Evolutionary conservation across 2,113 vertebrate species (phyloP).

Genomic region (Percopsis transmontana): DNA sequence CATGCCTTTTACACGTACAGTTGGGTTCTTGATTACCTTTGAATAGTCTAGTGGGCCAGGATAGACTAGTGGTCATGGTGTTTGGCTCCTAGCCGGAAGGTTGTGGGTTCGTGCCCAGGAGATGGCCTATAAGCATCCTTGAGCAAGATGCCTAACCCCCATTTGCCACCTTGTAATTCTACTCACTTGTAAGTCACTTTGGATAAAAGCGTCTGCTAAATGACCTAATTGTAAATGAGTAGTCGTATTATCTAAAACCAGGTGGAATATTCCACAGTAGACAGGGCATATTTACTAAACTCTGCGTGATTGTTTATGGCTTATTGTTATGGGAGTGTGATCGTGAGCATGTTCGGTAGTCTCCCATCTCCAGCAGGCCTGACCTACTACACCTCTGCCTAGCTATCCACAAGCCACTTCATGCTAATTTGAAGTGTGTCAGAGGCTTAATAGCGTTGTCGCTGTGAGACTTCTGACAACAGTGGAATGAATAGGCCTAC

Average conservation of each 20-base stretch:
- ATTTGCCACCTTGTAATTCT: too few species aligned
- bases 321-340: constrained; percentile 39
- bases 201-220: too few species aligned
- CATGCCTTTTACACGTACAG: constrained; percentile 22
- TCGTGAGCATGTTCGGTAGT: constrained; percentile 61
- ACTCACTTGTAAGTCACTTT: too few species aligned
- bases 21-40: not conserved
- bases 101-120: too few species aligned
- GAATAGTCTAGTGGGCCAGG: not conserved
- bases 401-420: constrained; percentile 55
- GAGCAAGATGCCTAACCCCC: too few species aligned
- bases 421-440: constrained; percentile 64
- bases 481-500: constrained; percentile 54
- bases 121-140: too few species aligned
- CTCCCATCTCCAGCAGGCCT: constrained; percentile 50
- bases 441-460: constrained; percentile 53
- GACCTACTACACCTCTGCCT: constrained; percentile 57
- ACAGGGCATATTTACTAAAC: constrained; percentile 27
- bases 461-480: constrained; percentile 43
- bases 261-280: not conserved
- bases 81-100: too few species aligned
- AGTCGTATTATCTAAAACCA: constrained; percentile 23
- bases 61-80: not conserved
- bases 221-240: constrained; percentile 21
- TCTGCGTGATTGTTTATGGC: constrained; percentile 35